Conservation (phyloP, 2,113 vertebrate genomes). For the Gadus chalcogrammus region DNA sequence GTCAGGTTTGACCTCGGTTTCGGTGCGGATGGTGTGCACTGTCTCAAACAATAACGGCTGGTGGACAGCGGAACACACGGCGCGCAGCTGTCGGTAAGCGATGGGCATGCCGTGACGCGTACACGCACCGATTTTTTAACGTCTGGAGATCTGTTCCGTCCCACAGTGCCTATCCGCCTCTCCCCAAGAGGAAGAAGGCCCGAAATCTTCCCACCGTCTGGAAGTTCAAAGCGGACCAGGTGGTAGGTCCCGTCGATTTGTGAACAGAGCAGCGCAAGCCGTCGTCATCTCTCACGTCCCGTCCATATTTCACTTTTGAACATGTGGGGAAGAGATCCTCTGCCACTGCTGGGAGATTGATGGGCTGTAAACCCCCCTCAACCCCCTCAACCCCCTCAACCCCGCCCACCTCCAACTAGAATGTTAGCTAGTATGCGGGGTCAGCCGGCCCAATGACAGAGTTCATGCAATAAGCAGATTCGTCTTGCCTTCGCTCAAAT, state of each 20-base stretch:
- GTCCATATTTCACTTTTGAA: conserved; percentile 21
- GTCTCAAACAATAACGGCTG: conserved; percentile 16
- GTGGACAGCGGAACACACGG: conserved; percentile 53
- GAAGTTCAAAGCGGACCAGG: conserved; percentile 54
- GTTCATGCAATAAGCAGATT: conserved; percentile 35
- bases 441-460: conserved; percentile 7
- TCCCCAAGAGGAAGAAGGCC: conserved; percentile 30
- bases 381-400: too few species aligned
- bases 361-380: conserved; percentile 4
- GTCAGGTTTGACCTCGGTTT: conserved; percentile 21
- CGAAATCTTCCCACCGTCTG: conserved; percentile 16
- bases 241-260: conserved; percentile 37
- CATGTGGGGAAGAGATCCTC: conserved; percentile 39
- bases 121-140: conserved; percentile 34
- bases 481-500: background rate
- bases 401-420: too few species aligned
- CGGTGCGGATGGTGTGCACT: conserved; percentile 26
- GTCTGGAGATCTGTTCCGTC: conserved; percentile 17
- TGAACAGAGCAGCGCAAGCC: conserved; percentile 17
- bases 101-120: conserved; percentile 17
- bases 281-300: conserved; percentile 26
- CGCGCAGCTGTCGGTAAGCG: conserved; percentile 52
- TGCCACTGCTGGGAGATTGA: conserved; percentile 32
- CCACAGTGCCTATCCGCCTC: conserved; percentile 16
- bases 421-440: conserved; percentile 16